Evolutionary conservation across 2,888 invertebrate genomes (phyloP).

Genomic region (Eueremaeus valkanovi): DNA sequence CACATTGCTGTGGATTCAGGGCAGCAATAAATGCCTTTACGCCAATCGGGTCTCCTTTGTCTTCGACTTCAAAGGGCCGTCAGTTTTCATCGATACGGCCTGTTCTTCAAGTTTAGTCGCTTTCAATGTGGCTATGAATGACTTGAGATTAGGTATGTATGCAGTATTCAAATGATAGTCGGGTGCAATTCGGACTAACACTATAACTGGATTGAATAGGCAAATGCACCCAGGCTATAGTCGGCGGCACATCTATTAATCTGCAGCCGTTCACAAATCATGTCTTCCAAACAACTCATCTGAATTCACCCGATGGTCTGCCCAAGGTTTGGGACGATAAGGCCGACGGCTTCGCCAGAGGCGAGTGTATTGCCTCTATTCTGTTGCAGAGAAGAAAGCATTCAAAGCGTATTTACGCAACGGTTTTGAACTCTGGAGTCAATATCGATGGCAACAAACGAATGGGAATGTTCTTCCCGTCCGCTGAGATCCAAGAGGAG

Average conservation of each 20-base stretch:
- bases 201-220: background rate
- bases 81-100: constrained; percentile 40
- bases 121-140: constrained; percentile 57
- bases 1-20: constrained; percentile 65
- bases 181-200: no score
- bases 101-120: constrained; percentile 42
- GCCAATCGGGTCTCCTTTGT: constrained; percentile 83
- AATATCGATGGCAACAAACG: constrained; percentile 75
- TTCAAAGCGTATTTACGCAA: background rate
- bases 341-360: constrained; percentile 82
- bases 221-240: constrained; percentile 75
- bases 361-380: constrained; percentile 68
- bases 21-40: constrained; percentile 85
- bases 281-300: constrained; percentile 81
- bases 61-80: no score
- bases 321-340: no score
- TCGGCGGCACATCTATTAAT: constrained; percentile 56
- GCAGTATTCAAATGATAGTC: no score
- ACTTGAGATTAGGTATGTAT: constrained; percentile 79
- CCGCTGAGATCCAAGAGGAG: constrained; percentile 63
- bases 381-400: constrained; percentile 67
- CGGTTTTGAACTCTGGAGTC: background rate
- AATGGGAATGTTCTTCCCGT: constrained; percentile 60
- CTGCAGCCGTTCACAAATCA: constrained; percentile 58
- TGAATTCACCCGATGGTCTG: constrained; percentile 83